Conservation (phyloP, 2,888 invertebrate genomes). For the Tachina lurida region DNA sequence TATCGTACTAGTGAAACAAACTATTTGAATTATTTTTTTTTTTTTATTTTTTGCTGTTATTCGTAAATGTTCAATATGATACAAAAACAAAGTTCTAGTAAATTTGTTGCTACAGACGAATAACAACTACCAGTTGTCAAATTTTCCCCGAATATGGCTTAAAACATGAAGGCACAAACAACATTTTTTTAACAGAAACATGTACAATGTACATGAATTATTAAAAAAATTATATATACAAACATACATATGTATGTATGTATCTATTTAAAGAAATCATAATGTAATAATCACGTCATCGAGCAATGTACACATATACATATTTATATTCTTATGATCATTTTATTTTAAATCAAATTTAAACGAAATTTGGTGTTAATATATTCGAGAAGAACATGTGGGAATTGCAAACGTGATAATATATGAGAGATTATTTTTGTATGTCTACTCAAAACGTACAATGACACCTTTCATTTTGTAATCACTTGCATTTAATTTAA, state of each 20-base stretch:
- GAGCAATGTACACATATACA: not conserved
- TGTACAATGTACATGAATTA: slow-evolving; percentile 26
- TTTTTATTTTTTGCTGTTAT: slow-evolving; percentile 1
- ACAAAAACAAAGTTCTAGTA: slow-evolving; percentile 32
- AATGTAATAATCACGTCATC: slow-evolving; percentile 66
- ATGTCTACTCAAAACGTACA: not conserved
- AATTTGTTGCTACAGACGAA: slow-evolving; percentile 47
- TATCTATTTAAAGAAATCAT: slow-evolving; percentile 18
- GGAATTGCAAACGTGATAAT: not conserved
- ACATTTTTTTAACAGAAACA: slow-evolving; percentile 29
- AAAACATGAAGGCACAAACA: slow-evolving; percentile 57
- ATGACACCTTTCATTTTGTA: not conserved
- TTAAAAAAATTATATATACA: not conserved
- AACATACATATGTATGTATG: too few species aligned
- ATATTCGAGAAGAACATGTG: not conserved
- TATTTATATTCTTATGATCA: not conserved
- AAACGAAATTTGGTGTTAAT: not conserved
- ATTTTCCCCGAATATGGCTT: slow-evolving; percentile 56
- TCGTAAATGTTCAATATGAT: slow-evolving; percentile 37
- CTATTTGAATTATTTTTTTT: slow-evolving; percentile 46
- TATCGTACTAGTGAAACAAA: slow-evolving; percentile 20
- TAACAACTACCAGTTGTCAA: slow-evolving; percentile 62
- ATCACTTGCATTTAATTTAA: too few species aligned
- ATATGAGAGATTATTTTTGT: not conserved
- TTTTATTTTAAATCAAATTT: not conserved